Evolutionary conservation across 2,888 invertebrate genomes (phyloP).

Genomic region (Eulithis testata): DNA sequence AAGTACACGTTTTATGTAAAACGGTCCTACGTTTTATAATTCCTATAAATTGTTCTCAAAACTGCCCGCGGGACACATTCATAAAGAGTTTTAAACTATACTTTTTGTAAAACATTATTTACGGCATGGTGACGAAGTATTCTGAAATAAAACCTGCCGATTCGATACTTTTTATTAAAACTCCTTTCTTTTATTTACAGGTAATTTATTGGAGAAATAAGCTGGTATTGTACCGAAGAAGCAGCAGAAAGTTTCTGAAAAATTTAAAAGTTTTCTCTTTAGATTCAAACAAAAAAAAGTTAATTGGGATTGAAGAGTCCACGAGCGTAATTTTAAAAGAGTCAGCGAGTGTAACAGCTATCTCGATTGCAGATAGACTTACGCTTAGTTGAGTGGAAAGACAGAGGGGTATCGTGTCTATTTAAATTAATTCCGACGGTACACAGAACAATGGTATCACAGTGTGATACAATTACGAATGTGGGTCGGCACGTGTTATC

Average conservation of each 20-base stretch:
- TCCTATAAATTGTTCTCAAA: too few relatives aligned
- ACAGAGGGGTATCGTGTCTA: slow-evolving; percentile 67
- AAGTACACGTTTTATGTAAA: too few relatives aligned
- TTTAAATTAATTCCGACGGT: slow-evolving; percentile 74
- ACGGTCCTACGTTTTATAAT: too few relatives aligned
- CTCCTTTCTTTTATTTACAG: slow-evolving; percentile 52
- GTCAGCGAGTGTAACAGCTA: slow-evolving; percentile 70
- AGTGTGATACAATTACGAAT: slow-evolving; percentile 44
- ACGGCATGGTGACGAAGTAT: slow-evolving; percentile 30
- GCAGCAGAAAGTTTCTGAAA: slow-evolving; percentile 47
- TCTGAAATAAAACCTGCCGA: neutral
- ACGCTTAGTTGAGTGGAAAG: slow-evolving; percentile 70
- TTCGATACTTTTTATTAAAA: slow-evolving; percentile 35
- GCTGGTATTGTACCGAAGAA: slow-evolving; percentile 36
- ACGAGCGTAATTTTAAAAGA: slow-evolving; percentile 70
- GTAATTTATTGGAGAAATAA: slow-evolving; percentile 49
- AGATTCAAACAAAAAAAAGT: slow-evolving; percentile 57
- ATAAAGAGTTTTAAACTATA: slow-evolving; percentile 7
- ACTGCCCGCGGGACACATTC: too few relatives aligned
- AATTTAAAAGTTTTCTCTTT: slow-evolving; percentile 33
- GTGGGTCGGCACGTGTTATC: slow-evolving; percentile 43
- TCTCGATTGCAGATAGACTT: slow-evolving; percentile 75
- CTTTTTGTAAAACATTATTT: slow-evolving; percentile 37
- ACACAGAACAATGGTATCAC: slow-evolving; percentile 47
- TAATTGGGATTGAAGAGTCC: slow-evolving; percentile 54